These are phyloP conservation scores for Aporophyla nigra DNA, from an alignment of 2,888 invertebrate species.

Conservation along the genomic window DNA sequence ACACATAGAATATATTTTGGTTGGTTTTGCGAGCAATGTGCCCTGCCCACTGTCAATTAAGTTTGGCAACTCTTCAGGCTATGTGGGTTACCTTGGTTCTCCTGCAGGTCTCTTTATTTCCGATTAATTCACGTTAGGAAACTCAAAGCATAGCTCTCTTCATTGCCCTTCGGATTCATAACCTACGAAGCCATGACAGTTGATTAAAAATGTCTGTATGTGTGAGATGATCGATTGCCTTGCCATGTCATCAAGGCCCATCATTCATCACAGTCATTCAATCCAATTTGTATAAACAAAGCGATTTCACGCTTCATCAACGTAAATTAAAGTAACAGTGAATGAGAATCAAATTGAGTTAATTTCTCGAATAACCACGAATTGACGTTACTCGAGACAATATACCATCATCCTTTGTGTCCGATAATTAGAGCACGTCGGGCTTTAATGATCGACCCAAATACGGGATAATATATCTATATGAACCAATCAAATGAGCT, in stretches of 20 bases:
- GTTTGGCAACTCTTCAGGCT: too few relatives aligned
- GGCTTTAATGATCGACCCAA: conserved; percentile 74
- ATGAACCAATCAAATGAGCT: conserved; percentile 67
- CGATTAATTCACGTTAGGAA: too few relatives aligned
- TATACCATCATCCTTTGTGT: conserved; percentile 79
- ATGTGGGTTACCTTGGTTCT: too few relatives aligned
- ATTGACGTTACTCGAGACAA: conserved; percentile 63
- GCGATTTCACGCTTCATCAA: conserved; percentile 59
- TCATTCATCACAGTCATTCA: conserved; percentile 37
- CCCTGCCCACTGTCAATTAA: too few relatives aligned
- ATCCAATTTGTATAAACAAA: conserved; percentile 36
- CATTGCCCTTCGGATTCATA: too few relatives aligned
- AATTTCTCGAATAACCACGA: conserved; percentile 48
- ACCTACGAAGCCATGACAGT: background rate
- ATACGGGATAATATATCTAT: conserved; percentile 73
- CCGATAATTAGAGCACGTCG: conserved; percentile 76
- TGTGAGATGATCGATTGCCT: conserved; percentile 33
- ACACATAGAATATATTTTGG: too few relatives aligned
- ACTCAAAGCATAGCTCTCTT: too few relatives aligned
- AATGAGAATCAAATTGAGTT: conserved; percentile 59
- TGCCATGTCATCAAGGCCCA: conserved; percentile 25
- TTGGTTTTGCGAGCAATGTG: too few relatives aligned
- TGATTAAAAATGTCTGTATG: background rate
- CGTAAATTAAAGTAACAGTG: conserved; percentile 36
- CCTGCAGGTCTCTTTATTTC: too few relatives aligned